Evolutionary conservation across 1,140 invertebrate species (phyloP).

Genomic region (Drosophila subobscura): DNA sequence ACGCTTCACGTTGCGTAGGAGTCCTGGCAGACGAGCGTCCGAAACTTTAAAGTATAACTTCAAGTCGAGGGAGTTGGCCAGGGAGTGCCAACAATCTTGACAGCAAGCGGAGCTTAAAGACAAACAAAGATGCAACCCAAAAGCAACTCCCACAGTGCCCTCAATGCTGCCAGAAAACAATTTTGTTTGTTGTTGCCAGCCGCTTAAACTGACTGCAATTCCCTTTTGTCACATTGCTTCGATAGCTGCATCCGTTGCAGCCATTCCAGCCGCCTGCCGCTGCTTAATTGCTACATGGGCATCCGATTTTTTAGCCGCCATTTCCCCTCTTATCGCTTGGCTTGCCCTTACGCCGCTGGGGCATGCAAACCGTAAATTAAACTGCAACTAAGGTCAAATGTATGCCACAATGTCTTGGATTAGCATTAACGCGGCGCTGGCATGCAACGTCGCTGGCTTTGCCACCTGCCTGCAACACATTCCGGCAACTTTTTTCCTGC

Average conservation of each 20-base stretch:
- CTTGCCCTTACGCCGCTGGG: constrained; percentile 27
- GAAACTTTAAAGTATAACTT: constrained; percentile 65
- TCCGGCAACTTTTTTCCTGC: constrained; percentile 61
- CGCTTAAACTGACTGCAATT: constrained; percentile 27
- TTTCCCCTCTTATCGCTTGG: constrained; percentile 25
- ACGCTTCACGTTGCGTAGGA: constrained; percentile 55
- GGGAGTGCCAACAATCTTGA: constrained; percentile 64
- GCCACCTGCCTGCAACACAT: constrained; percentile 17
- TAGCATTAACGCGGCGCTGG: constrained; percentile 61
- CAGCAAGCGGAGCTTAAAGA: constrained; percentile 73
- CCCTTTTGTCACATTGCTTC: constrained; percentile 30
- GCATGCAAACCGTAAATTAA: constrained; percentile 60
- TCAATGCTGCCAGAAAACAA: neutral
- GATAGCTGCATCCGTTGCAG: constrained; percentile 8
- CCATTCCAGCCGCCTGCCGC: constrained; percentile 1
- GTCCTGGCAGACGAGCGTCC: constrained; percentile 9
- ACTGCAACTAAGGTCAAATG: constrained; percentile 42
- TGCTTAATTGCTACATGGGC: constrained; percentile 39
- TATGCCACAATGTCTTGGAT: constrained; percentile 7
- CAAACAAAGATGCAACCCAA: constrained; percentile 58
- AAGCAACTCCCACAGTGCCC: constrained; percentile 6
- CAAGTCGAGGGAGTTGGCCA: constrained; percentile 57
- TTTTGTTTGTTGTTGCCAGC: neutral
- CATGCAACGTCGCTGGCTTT: constrained; percentile 54
- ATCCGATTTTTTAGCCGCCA: constrained; percentile 15